Evolutionary conservation across 2,797 vertebrate species (phyloP).

Genomic region (Syngnathus rostellatus): DNA sequence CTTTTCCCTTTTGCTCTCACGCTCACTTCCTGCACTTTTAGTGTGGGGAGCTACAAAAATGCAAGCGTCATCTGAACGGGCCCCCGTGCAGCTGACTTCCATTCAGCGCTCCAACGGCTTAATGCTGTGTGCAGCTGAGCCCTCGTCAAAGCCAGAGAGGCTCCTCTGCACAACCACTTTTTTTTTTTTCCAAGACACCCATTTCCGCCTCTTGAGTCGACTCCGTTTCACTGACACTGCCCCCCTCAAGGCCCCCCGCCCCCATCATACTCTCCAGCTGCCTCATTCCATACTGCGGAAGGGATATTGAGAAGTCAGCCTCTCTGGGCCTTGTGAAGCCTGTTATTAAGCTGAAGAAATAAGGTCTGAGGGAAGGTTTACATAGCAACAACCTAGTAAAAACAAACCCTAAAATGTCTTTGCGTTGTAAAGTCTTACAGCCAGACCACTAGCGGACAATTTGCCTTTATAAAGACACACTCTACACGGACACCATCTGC

Average conservation of each 20-base stretch:
- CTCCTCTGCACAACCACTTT: conserved; percentile 21
- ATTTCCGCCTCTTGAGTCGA: conserved; percentile 43
- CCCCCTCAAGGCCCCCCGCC: not conserved
- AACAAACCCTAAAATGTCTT: not conserved
- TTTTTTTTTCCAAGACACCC: conserved; percentile 22
- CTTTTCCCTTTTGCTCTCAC: not conserved
- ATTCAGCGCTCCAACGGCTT: conserved; percentile 42
- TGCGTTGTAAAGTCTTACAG: not conserved
- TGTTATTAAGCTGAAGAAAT: not conserved
- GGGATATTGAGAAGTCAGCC: not conserved
- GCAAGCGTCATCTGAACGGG: conserved; percentile 29
- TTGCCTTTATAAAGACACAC: not conserved
- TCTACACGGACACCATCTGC: not conserved
- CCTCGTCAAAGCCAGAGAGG: conserved; percentile 38
- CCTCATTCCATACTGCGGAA: conserved; percentile 1
- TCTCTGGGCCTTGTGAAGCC: not conserved
- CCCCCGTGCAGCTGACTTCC: conserved; percentile 50
- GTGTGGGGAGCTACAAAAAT: conserved; percentile 25
- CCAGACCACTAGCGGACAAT: not conserved
- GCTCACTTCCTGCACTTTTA: conserved; percentile 41
- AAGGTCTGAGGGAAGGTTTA: not conserved
- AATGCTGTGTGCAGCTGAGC: conserved; percentile 48
- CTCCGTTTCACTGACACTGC: conserved; percentile 17
- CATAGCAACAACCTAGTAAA: not conserved
- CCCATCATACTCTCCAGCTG: conserved; percentile 9